phyloP scores from a whole-genome alignment of 1,140 invertebrate species.

The Homalodisca vitripennis region DNA sequence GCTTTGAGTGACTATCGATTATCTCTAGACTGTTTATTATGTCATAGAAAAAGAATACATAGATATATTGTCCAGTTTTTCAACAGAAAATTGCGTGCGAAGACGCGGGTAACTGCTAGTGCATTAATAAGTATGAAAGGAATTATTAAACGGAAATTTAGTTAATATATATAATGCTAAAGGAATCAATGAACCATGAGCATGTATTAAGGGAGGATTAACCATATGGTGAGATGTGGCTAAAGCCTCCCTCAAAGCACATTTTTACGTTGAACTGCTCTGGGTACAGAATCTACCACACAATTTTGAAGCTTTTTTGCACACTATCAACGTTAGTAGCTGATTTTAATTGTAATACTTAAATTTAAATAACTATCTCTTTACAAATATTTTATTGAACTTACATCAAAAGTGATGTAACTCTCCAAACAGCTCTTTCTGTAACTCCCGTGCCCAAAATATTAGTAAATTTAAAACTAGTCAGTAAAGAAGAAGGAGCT shows the following conservation, averaged over 20 bases:
- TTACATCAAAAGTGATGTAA: conserved; percentile 6
- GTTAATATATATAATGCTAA: background rate
- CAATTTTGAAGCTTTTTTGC: background rate
- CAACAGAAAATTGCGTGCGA: too few relatives aligned
- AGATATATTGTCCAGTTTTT: too few relatives aligned
- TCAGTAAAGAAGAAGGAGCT: background rate
- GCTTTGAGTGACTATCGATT: too few relatives aligned
- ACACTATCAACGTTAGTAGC: background rate
- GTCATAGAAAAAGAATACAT: too few relatives aligned
- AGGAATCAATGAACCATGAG: background rate
- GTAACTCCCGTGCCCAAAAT: background rate
- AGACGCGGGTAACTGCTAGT: too few relatives aligned
- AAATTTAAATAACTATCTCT: background rate
- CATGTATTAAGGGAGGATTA: background rate
- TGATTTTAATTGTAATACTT: background rate
- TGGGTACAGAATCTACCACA: background rate
- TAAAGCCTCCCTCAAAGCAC: conserved; percentile 14
- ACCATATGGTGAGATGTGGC: background rate
- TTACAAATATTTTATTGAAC: background rate
- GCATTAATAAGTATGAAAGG: background rate
- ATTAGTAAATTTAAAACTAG: background rate
- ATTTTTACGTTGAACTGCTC: conserved; percentile 6
- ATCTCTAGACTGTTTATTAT: too few relatives aligned
- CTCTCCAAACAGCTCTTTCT: background rate
- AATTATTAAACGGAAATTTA: background rate